Percentiles rank a stretch among this genome's conserved stretches.
phyloP scores from a whole-genome alignment of 2,797 vertebrate species.

The Myotis pilosus region DNA sequence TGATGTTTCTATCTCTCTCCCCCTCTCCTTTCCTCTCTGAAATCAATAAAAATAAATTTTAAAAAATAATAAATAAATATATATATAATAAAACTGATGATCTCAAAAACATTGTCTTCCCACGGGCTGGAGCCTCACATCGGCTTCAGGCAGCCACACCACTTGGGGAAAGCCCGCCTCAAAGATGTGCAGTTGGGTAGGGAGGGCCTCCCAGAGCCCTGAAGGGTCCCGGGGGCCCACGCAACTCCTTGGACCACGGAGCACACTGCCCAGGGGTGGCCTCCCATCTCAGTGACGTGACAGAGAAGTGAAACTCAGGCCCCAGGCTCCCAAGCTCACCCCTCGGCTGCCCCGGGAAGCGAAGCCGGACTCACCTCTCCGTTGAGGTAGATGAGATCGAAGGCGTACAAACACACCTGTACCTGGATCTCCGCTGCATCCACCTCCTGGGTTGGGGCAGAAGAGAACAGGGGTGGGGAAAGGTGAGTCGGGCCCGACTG shows the following conservation, averaged over 20 bases:
- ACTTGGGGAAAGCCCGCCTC: rapidly evolving
- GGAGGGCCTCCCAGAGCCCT: neutral
- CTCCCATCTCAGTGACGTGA: neutral
- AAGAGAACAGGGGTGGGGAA: neutral
- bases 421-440: conserved; percentile 93
- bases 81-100: neutral
- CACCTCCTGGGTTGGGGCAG: conserved; percentile 86
- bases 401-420: conserved; percentile 94
- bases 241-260: neutral
- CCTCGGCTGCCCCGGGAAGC: rapidly evolving
- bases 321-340: rapidly evolving
- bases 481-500: rapidly evolving
- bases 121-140: rapidly evolving
- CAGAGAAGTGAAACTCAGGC: neutral
- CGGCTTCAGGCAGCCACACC: rapidly evolving
- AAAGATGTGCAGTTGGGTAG: rapidly evolving
- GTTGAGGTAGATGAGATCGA: conserved; percentile 94
- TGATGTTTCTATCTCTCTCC: too few species aligned
- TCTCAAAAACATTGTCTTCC: neutral
- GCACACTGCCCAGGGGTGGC: rapidly evolving
- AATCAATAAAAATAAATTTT: too few species aligned
- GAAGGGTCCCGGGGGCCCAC: neutral
- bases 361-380: conserved; percentile 87
- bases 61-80: too few species aligned
- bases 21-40: too few species aligned